Conservation (phyloP, 2,888 invertebrate genomes). For the Agriopis leucophaearia region DNA sequence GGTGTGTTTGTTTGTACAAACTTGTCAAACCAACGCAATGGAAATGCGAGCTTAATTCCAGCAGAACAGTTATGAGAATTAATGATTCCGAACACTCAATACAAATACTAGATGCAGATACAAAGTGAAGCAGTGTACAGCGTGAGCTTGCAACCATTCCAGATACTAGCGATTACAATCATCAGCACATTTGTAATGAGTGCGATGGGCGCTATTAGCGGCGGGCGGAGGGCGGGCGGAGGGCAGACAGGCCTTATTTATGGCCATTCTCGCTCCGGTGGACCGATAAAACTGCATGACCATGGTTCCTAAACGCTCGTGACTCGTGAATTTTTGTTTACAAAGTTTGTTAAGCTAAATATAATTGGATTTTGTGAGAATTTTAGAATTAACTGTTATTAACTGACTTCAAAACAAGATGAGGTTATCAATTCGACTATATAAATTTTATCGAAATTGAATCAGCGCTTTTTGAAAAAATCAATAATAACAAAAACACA, state of each 20-base stretch:
- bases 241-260: constrained; percentile 19
- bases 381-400: too few species aligned
- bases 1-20: neutral
- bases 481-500: too few species aligned
- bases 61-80: neutral
- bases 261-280: constrained; percentile 13
- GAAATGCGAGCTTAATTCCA: neutral
- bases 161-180: constrained; percentile 15
- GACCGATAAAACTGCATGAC: constrained; percentile 22
- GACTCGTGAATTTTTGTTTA: constrained; percentile 1
- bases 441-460: too few species aligned
- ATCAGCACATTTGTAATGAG: constrained; percentile 20
- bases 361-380: too few species aligned
- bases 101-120: neutral
- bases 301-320: constrained; percentile 6
- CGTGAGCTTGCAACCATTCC: constrained; percentile 5
- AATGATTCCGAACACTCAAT: neutral
- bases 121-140: neutral
- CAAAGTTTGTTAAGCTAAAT: too few species aligned
- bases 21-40: neutral
- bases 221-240: neutral
- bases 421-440: too few species aligned
- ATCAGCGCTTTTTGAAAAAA: too few species aligned
- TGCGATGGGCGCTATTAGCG: constrained; percentile 17
- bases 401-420: too few species aligned